Evolutionary conservation across 2,888 invertebrate genomes (phyloP), one percentile per base, ranked within the genome.

Genomic region (Ormyrus labotus): DNA sequence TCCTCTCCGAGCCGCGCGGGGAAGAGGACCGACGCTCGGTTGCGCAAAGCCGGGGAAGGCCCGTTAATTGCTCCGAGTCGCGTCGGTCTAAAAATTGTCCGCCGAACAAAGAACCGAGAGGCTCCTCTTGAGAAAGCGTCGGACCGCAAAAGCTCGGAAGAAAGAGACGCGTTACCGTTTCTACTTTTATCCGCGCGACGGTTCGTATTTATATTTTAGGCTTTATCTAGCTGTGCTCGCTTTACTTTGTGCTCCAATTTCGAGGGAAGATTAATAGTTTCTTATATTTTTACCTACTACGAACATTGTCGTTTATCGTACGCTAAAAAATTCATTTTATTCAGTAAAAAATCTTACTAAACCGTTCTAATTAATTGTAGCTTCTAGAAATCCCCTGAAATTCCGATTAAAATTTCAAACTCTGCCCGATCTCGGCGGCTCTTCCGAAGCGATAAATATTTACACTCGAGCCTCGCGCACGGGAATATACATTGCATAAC

Each of bases 51-150:
- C 34, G 34, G 34, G 34, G 34, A 34, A 34, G 34, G 10, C 45
- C 19, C 34, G 63, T 63, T 63, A 19, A n/a, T 19, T n/a, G 34
- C 48, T 60, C 6, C 47, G 64, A 6, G n/a, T n/a, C 50, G 64
- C 48, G 64, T 7, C n/a, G 48, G 19, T 48, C 70, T 60, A 70
- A 70, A 70, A 70, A 70, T 70, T 50, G 70, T 34, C 34, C 13
- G 11, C 47, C 34, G 5, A 47, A 50, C 58, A 50, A 70, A 70
- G 60, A 70, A 70, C 19, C 11, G 48, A 48, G 13, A 57, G 34
- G 34, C 19, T 19, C 34, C 34, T 34, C 34, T 34, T 34, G 34
- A 34, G 34, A 34, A 34, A 34, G 48, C 70, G 19, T 60, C 50
- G 50, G 58, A 70, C 6, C 60, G 60, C 13, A 34, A 4, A 70